These are phyloP conservation scores for Nothobranchius furzeri DNA, from an alignment of 2,113 vertebrate species.

Conservation along the genomic window DNA sequence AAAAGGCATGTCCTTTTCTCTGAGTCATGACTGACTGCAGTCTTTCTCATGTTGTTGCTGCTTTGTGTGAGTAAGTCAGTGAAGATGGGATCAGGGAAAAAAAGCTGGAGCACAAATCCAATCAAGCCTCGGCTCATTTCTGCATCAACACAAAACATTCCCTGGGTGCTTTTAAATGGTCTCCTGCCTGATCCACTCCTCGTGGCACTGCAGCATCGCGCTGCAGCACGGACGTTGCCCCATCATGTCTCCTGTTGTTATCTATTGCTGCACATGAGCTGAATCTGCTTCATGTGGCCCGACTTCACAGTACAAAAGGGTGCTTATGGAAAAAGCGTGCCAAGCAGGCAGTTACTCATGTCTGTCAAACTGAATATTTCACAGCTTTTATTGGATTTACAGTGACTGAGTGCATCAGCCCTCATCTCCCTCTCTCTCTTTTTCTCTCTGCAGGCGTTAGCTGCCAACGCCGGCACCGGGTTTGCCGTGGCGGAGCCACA, in stretches of 20 bases:
- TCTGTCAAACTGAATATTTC: background rate
- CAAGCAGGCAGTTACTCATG: constrained; percentile 12
- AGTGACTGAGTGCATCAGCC: constrained; percentile 60
- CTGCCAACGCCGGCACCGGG: constrained; percentile 91
- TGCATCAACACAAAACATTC: constrained; percentile 48
- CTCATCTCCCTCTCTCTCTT: background rate
- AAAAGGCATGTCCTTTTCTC: constrained; percentile 46
- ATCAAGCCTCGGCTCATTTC: constrained; percentile 44
- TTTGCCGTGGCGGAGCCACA: constrained; percentile 95
- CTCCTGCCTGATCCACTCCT: constrained; percentile 32
- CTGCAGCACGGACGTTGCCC: constrained; percentile 19
- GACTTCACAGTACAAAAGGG: constrained; percentile 13
- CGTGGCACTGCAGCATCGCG: constrained; percentile 36
- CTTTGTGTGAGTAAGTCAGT: constrained; percentile 32
- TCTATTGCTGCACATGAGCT: constrained; percentile 21
- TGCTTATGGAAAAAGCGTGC: constrained; percentile 23
- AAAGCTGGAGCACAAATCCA: constrained; percentile 39
- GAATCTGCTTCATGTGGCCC: constrained; percentile 21
- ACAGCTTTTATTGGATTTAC: background rate
- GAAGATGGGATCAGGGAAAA: constrained; percentile 24
- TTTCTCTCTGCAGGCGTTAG: constrained; percentile 82
- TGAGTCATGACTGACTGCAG: constrained; percentile 37
- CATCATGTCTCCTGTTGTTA: constrained; percentile 26
- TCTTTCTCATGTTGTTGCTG: background rate
- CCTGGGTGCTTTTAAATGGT: constrained; percentile 43